These are phyloP conservation scores for Caenorhabditis drosophilae DNA, from an alignment of 2,888 invertebrate genomes.

Conservation along the genomic window DNA sequence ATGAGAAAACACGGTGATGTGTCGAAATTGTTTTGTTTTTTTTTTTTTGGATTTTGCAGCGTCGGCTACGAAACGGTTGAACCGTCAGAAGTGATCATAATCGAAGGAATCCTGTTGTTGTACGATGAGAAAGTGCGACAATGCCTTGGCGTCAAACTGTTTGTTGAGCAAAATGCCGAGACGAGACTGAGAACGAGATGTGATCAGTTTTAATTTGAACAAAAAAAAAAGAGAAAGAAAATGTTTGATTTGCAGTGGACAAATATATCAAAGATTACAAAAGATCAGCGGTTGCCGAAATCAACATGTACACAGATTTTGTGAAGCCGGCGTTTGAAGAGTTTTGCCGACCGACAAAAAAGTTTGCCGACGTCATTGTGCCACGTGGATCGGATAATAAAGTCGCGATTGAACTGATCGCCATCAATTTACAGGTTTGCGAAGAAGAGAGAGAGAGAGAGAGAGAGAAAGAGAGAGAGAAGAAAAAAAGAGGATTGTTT, in stretches of 20 bases:
- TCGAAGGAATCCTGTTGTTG: conserved; percentile 98
- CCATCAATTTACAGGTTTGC: conserved; percentile 86
- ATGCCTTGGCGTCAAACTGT: conserved; percentile 96
- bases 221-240: background rate
- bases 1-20: too few species aligned
- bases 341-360: conserved; percentile 84
- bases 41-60: conserved; percentile 21
- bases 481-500: too few species aligned
- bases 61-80: conserved; percentile 25
- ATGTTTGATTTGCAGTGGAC: conserved; percentile 9
- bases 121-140: conserved; percentile 93
- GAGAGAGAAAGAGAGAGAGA: too few species aligned
- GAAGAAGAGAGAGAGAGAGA: too few species aligned
- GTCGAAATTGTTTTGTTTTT: background rate
- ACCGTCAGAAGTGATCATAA: conserved; percentile 56
- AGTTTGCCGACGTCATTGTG: conserved; percentile 98
- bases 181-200: conserved; percentile 93
- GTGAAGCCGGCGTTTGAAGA: conserved; percentile 98
- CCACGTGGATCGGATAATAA: conserved; percentile 94
- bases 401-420: conserved; percentile 94
- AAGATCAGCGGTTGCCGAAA: conserved; percentile 72
- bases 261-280: conserved; percentile 24
- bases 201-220: conserved; percentile 69
- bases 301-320: conserved; percentile 73
- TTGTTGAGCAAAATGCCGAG: conserved; percentile 98